Evolutionary conservation across 1,140 invertebrate genomes (phyloP), one percentile per base, ranked within the genome.

Genomic region (Drosophila sucinea): DNA sequence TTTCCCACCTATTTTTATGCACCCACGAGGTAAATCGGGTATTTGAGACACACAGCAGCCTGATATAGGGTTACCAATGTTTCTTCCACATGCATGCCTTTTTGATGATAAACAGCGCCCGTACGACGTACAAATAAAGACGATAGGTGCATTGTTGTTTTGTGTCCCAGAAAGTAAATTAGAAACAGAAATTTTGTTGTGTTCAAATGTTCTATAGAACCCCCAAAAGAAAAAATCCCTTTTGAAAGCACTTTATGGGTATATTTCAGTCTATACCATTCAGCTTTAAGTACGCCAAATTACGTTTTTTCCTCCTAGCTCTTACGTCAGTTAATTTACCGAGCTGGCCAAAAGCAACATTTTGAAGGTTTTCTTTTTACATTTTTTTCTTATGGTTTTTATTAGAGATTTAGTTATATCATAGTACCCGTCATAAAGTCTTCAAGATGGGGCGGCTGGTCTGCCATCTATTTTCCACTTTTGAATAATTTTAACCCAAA

Each of bases 401-500:
- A 71, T 65, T 71, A 58, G 64, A 64, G 71, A 73, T 77, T 79
- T 70, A 77, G 77, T 82, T 68, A 73, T 58, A 72, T 70, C 55
- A 41, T 63, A 11, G 32, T n/a, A 27, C 17, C 55, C 56, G 38
- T 30, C 60, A 73, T 74, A 81, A 75, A 75, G 67, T 70, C 66
- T 66, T 69, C 66, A 81, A 74, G 77, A 81, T 68, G 67, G 63
- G 38, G 38, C 17, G 25, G 23, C 25, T 25, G 11, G 30, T 29
- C 33, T 57, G 67, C 67, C 70, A 67, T 73, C 75, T 79, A 81
- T 73, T 73, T 73, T 76, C 66, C 78, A 90, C 77, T 76, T 91
- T 90, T 90, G 89, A 90, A 90, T 90, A 90, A 90, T 90, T 90
- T 90, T 84, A 91, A 85, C 80, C 90, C 77, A 84, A 91, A 91